Evolutionary conservation across 2,888 invertebrate genomes (phyloP), one percentile per base, ranked within the genome.

Genomic region (Synergus japonicus): DNA sequence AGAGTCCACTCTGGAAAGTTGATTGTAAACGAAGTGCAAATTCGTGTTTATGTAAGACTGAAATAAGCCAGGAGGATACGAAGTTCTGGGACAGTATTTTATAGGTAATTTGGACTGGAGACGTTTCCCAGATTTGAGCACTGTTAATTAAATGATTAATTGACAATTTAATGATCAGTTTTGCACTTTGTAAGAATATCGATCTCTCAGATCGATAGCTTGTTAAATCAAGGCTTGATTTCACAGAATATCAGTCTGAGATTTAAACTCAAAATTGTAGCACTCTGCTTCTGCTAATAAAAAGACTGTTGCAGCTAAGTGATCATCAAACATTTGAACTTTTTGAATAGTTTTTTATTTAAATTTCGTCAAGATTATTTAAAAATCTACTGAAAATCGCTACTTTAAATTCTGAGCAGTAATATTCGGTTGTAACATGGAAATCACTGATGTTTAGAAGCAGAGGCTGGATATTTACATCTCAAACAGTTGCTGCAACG

Each of bases 401-500:
- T 73, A n/a, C 10, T 73, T 49, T 73, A 5, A 73, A 73, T 4
- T 73, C 10, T 73, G n/a, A 54, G 41, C 29, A 73, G 54, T 54
- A 49, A 37, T 54, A 73, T 54, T 73, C 54, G 37, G 54, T 73
- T 73, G n/a, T 73, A 54, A 73, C 37, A 73, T 73, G 73, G 54
- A 54, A 73, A 73, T 73, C 54, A 37, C 54, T 54, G 49, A 10
- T 73, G 73, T 73, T 73, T 54, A 73, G 73, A 73, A 73, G 54
- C 73, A 37, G 49, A n/a, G 73, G 54, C 73, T 73, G 54, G 54
- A 73, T 73, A 73, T 73, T 73, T 73, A 73, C 73, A 73, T 73
- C 73, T 73, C 73, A 73, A 73, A 73, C 73, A 73, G 73, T 73
- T 73, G 73, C 73, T 73, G 54, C 73, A 73, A 54, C 73, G 73